Base-by-base conservation (phyloP, 2,888 invertebrate species). In the Phengaris alcon region DNA sequence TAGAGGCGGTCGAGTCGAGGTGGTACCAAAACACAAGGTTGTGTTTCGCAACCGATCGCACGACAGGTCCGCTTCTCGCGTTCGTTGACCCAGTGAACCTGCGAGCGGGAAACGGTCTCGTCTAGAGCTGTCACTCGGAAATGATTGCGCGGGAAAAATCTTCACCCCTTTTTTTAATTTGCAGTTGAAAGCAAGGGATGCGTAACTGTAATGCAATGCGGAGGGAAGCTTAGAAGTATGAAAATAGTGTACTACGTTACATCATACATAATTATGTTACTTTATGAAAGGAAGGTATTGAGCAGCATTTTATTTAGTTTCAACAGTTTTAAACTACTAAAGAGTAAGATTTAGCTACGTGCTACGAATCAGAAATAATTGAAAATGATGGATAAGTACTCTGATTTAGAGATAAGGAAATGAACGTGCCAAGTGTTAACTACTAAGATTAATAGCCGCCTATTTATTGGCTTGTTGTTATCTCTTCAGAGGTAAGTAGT, bases 61-160 rank as follows among this genome's bases (percentile, higher is more conserved):
- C 86, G 87, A 88, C 88, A 86, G 86, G 88, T 90, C 86, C 81
- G 84, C 81, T 79, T 79, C 80, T 78, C 81, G 87, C 88, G 91
- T 90, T 90, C 92, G 87, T 88, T 90, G 91, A 91, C 92, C 91
- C 81, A 92, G 85, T 92, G 91, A 91, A 90, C 90, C 87, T 86
- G 74, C 51, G 64, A 46, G 81, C 82, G 81, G 81, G 83, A 82
- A 82, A 81, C 79, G 81, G 78, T 73, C 76, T 76, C 64, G 76
- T 79, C 77, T 76, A 77, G 79, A 78, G 75, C 78, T 79, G 79
- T 79, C 79, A 77, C 77, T 78, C 78, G 79, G 76, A 79, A 77
- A 79, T 75, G 76, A 76, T 76, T 76, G 75, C 73, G 76, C 73
- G 75, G 79, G 79, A 78, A 79, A 77, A 77, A 75, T 72, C 73